Evolutionary conservation across 2,797 vertebrate genomes (phyloP).

Genomic region (Enteromius treurensis): DNA sequence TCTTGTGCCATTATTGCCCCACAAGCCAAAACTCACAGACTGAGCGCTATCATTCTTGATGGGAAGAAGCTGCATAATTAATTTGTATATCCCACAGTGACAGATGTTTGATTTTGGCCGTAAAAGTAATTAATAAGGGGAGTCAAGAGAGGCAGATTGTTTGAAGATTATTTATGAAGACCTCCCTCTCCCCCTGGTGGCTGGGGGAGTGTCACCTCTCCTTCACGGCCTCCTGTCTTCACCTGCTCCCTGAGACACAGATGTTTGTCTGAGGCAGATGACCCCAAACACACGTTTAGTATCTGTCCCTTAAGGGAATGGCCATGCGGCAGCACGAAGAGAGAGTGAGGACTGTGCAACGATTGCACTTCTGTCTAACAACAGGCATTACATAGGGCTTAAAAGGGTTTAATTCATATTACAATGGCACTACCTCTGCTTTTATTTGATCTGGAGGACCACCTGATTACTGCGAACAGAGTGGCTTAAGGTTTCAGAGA

Average conservation of each 20-base stretch:
- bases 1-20: conserved; percentile 28
- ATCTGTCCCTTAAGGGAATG: conserved; percentile 53
- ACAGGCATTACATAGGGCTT: conserved; percentile 45
- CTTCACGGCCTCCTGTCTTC: conserved; percentile 67
- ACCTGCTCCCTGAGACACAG: conserved; percentile 77
- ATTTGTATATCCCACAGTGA: conserved; percentile 84
- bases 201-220: conserved; percentile 63
- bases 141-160: conserved; percentile 81
- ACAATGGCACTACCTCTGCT: conserved; percentile 42
- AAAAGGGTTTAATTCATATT: conserved; percentile 49
- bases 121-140: conserved; percentile 82
- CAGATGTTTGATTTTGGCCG: conserved; percentile 85
- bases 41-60: conserved; percentile 73
- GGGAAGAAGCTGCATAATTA: conserved; percentile 84
- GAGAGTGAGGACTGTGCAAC: conserved; percentile 35
- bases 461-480: conserved; percentile 49
- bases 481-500: conserved; percentile 47
- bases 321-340: conserved; percentile 20
- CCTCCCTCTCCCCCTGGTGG: conserved; percentile 69
- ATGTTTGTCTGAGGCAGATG: conserved; percentile 70
- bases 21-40: conserved; percentile 58
- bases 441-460: conserved; percentile 29
- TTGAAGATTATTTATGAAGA: conserved; percentile 86
- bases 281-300: conserved; percentile 61
- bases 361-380: conserved; percentile 39